These are phyloP conservation scores for Baronia brevicornis DNA, from an alignment of 2,888 invertebrate genomes.

Conservation along the genomic window DNA sequence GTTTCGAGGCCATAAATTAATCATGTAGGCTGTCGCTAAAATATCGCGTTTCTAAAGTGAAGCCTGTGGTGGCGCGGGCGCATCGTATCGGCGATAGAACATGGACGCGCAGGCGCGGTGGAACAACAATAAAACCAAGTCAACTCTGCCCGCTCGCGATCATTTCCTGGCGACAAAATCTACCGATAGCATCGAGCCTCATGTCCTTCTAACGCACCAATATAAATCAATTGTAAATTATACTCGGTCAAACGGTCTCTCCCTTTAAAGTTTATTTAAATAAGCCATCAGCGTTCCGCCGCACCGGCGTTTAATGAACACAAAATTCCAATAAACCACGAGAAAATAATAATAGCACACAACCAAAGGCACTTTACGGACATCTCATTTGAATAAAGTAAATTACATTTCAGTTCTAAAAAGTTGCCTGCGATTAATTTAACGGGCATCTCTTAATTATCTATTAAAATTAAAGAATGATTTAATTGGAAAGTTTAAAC, in stretches of 20 bases:
- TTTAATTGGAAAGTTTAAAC: constrained; percentile 65
- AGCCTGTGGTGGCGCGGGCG: constrained; percentile 45
- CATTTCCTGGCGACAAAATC: constrained; percentile 71
- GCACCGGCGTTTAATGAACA: constrained; percentile 55
- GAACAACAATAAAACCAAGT: constrained; percentile 57
- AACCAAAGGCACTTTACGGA: constrained; percentile 58
- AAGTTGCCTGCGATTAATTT: constrained; percentile 63
- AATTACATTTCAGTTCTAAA: constrained; percentile 58
- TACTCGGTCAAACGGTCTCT: constrained; percentile 33
- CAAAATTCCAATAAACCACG: constrained; percentile 66
- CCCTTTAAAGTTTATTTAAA: constrained; percentile 57
- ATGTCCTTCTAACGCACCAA: constrained; percentile 42
- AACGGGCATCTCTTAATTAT: constrained; percentile 67
- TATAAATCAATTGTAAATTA: constrained; percentile 58
- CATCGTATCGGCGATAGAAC: constrained; percentile 54
- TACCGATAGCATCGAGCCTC: constrained; percentile 61
- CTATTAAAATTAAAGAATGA: constrained; percentile 65
- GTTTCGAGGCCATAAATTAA: constrained; percentile 68
- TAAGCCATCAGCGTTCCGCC: constrained; percentile 51
- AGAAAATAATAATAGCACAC: constrained; percentile 71
- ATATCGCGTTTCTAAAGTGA: constrained; percentile 60
- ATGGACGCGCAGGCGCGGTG: constrained; percentile 40
- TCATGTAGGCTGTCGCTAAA: constrained; percentile 74
- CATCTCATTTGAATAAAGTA: constrained; percentile 71
- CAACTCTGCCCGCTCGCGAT: constrained; percentile 35